phyloP scores from a whole-genome alignment of 2,888 invertebrate species.

The Elgonia sp. region DNA sequence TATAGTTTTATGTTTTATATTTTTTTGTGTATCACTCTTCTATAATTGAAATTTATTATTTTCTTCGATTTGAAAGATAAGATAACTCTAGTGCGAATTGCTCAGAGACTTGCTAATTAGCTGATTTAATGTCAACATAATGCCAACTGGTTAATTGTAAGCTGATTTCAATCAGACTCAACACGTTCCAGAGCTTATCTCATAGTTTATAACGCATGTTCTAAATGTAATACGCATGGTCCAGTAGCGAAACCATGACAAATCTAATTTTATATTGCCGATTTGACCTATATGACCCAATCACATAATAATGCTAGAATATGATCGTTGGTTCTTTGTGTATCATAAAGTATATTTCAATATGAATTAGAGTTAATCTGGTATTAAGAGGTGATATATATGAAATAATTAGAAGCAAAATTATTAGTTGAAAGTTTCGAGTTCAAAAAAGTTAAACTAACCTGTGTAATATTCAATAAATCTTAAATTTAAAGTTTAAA shows the following conservation, averaged over 20 bases:
- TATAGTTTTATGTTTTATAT: too few relatives aligned
- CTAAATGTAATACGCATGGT: slow-evolving; percentile 14
- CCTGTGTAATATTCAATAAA: too few relatives aligned
- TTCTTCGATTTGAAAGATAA: slow-evolving; percentile 6
- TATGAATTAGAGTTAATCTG: slow-evolving; percentile 22
- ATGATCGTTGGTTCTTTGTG: slow-evolving; percentile 28
- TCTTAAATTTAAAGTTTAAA: too few relatives aligned
- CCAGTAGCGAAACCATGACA: slow-evolving; percentile 29
- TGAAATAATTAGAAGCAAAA: too few relatives aligned
- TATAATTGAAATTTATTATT: slow-evolving; percentile 36
- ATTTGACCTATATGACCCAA: slow-evolving; percentile 49
- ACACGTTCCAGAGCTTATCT: slow-evolving; percentile 39
- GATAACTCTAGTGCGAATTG: not conserved
- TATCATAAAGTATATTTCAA: slow-evolving; percentile 37
- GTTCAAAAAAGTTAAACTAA: too few relatives aligned
- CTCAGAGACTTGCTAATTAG: slow-evolving; percentile 30
- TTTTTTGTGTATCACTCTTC: not conserved
- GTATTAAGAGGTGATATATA: not conserved
- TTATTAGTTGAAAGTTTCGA: too few relatives aligned
- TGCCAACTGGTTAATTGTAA: slow-evolving; percentile 32
- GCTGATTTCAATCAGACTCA: slow-evolving; percentile 37
- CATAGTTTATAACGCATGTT: slow-evolving; percentile 18
- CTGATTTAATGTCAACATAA: slow-evolving; percentile 30
- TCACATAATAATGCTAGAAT: slow-evolving; percentile 7
- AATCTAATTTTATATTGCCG: slow-evolving; percentile 56